phyloP scores from a whole-genome alignment of 1,140 invertebrate species.

The Calycopis cecrops region DNA sequence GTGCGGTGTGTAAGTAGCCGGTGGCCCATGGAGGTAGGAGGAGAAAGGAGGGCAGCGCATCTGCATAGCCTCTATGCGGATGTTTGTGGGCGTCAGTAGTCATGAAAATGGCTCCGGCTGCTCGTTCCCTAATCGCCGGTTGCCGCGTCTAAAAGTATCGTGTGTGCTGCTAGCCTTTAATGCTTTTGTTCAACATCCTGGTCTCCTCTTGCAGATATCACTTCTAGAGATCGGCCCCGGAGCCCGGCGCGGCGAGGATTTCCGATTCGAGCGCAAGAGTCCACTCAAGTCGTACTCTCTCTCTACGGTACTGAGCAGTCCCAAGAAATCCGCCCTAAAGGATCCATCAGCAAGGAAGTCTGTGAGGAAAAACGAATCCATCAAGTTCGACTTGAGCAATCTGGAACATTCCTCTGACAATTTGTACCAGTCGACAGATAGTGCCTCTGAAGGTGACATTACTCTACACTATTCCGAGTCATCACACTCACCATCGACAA shows the following conservation, averaged over 20 bases:
- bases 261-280: constrained; percentile 22
- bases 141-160: too few species aligned
- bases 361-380: constrained; percentile 49
- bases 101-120: too few species aligned
- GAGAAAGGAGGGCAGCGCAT: too few species aligned
- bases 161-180: too few species aligned
- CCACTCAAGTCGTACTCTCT: too few species aligned
- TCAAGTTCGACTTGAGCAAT: constrained; percentile 60
- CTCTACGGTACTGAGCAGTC: constrained; percentile 30
- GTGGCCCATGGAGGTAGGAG: too few species aligned
- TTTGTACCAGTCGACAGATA: constrained; percentile 27
- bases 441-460: constrained; percentile 22
- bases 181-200: too few species aligned
- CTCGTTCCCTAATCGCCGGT: too few species aligned
- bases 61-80: too few species aligned
- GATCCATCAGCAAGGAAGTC: constrained; percentile 33
- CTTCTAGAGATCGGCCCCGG: constrained; percentile 1
- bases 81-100: too few species aligned
- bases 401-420: constrained; percentile 30
- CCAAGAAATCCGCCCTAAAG: constrained; percentile 54
- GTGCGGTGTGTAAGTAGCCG: too few species aligned
- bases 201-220: constrained; percentile 3
- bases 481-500: constrained; percentile 33
- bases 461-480: constrained; percentile 42
- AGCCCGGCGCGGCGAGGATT: not conserved